A percentile compares a stretch with the other conserved stretches of the same genome.
These are phyloP conservation scores for Drosophila repletoides DNA, from an alignment of 1,140 invertebrate species.

Conservation along the genomic window DNA sequence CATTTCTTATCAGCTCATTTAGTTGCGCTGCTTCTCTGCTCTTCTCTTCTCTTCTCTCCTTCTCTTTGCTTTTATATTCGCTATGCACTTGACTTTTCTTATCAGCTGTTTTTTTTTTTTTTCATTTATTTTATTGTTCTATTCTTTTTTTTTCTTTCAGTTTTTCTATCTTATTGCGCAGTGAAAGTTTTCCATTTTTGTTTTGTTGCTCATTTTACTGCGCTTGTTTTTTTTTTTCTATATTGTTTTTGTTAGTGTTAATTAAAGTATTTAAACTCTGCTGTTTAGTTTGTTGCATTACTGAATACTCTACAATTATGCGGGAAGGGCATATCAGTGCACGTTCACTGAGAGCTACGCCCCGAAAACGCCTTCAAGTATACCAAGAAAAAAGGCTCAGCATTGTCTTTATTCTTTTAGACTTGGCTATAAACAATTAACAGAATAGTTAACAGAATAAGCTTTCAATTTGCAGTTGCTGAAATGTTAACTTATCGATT, in stretches of 20 bases:
- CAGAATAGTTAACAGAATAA: no score
- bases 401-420: no score
- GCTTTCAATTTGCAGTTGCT: no score
- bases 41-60: neutral
- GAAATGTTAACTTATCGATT: no score
- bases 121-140: conserved; percentile 11
- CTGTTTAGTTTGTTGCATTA: conserved; percentile 9
- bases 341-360: no score
- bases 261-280: conserved; percentile 35
- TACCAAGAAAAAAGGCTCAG: conserved; percentile 3
- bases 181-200: conserved; percentile 72
- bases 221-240: no score
- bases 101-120: conserved; percentile 39
- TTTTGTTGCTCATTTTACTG: neutral
- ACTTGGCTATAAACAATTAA: no score
- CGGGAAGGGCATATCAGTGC: neutral
- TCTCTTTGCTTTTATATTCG: conserved; percentile 29
- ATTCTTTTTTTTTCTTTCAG: neutral
- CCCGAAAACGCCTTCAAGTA: neutral
- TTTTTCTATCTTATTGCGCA: conserved; percentile 71
- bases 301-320: neutral
- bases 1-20: conserved; percentile 52
- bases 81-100: conserved; percentile 56
- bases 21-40: conserved; percentile 16
- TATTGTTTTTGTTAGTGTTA: conserved; percentile 18